Evolutionary conservation across 2,113 vertebrate genomes (phyloP), one percentile per base, ranked within the genome.

Genomic region (Archilochus colubris): DNA sequence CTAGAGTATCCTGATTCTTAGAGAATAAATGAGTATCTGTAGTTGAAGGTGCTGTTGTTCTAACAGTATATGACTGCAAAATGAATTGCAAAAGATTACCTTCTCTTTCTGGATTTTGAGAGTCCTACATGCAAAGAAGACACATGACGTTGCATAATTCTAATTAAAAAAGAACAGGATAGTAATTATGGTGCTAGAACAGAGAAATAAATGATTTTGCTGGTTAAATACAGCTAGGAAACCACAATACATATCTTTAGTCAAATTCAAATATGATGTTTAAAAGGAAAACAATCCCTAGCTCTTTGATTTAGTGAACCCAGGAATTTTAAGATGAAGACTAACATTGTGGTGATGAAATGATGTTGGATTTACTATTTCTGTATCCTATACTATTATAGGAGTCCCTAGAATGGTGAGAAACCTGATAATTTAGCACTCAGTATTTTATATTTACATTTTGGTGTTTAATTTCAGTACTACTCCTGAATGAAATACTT

Each of bases 121-220:
- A 80, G 69, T 82, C 48, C 68, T 85, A 89, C 87, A 90, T 24
- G 43, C 51, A 92, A 76, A 76, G 61, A 86, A 44, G 43, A 94
- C 31, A 36, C 24, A 89, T 20, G 7, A 80, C 7, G 1, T 36
- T 82, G 63, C 3, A 3, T 27, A 82, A 62, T 87, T 86, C 54
- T 91, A 93, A 94, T 91, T 82, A 75, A 93, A 92, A 82, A 88
- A 50, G 10, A 57, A 91, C 72, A 25, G 48, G 93, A 90, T 30
- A 95, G 58, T 15, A 48, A 93, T 86, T 86, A 82, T 92, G 75
- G 43, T 70, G 53, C 48, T 93, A 50, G 90, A 95, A 6, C 3
- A 14, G 50, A 84, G 10, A 68, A 82, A 50, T 12, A 19, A 12
- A 36, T 89, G 72, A 78, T 75, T 88, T 72, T 78, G 23, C 46